Base-by-base conservation (phyloP, 2,888 invertebrate species). In the Ennomos quercinarius region DNA sequence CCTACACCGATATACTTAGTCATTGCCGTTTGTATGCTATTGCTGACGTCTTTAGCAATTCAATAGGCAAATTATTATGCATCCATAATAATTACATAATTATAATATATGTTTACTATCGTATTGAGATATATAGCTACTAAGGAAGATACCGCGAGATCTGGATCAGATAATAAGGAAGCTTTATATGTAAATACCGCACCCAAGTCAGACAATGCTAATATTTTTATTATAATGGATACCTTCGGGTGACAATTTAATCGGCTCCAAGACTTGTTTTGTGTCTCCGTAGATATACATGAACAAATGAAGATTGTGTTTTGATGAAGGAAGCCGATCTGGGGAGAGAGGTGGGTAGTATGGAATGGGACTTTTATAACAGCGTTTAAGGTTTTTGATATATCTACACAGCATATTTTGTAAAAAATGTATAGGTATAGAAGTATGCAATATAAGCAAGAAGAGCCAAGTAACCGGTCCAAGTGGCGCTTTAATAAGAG, bases 111-210 rank as follows among this genome's bases (percentile, higher is more conserved):
- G 2, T 2, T 17, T 3, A 71, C 71, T 62, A 51, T 64, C 57
- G 5, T 27, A 27, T 27, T 27, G 6, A 27, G 27, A 27, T 27
- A 27, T 52, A 54, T 83, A 80, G 82, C 81, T 79, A 75, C 71
- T 74, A 78, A 71, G 77, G 82, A 86, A 81, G 85, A 83, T 76
- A 77, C 77, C 59, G n/a, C n/a, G 63, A 35, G 50, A 67, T 67
- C 59, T 66, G 54, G 64, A 64, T 58, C 55, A 44, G 34, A 39
- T 57, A 69, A 70, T 66, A 63, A 67, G 74, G 72, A 72, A 75
- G 63, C 66, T 53, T 45, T 59, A 63, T 54, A 71, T 68, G 67
- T 68, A 68, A 67, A 73, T 36, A 37, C 35, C 61, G 59, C 71
- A 63, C 71, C 68, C 49, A 63, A 66, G 47, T 45, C 47, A 44